Evolutionary conservation across 2,888 invertebrate genomes (phyloP).

Genomic region (Mythimna vitellina): DNA sequence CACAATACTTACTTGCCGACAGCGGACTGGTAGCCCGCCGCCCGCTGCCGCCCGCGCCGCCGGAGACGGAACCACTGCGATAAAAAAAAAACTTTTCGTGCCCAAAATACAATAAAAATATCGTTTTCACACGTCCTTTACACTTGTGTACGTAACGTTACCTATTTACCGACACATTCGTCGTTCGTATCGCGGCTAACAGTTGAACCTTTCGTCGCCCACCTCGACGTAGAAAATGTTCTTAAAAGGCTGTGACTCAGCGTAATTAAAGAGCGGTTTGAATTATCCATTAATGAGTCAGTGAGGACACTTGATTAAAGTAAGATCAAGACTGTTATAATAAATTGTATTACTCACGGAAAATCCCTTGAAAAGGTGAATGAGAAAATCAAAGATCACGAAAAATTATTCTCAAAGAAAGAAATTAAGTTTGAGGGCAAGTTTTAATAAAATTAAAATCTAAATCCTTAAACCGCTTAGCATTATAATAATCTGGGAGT

Average conservation of each 20-base stretch:
- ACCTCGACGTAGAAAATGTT: slow-evolving; percentile 44
- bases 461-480: slow-evolving; percentile 32
- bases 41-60: slow-evolving; percentile 66
- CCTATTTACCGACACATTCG: slow-evolving; percentile 34
- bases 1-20: slow-evolving; percentile 89
- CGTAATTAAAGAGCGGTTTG: slow-evolving; percentile 64
- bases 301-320: slow-evolving; percentile 64
- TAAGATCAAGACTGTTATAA: slow-evolving; percentile 58
- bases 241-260: slow-evolving; percentile 59
- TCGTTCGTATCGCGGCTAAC: slow-evolving; percentile 26
- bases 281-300: slow-evolving; percentile 63
- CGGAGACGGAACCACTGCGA: slow-evolving; percentile 70
- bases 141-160: slow-evolving; percentile 31
- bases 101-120: slow-evolving; percentile 71
- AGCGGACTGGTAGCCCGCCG: slow-evolving; percentile 82
- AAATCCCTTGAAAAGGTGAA: slow-evolving; percentile 49
- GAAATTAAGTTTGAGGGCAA: slow-evolving; percentile 41
- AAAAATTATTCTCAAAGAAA: slow-evolving; percentile 40
- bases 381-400: slow-evolving; percentile 39
- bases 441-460: slow-evolving; percentile 54
- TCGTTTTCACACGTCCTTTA: slow-evolving; percentile 61
- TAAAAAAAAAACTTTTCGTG: slow-evolving; percentile 79
- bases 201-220: slow-evolving; percentile 31
- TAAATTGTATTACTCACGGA: slow-evolving; percentile 60
- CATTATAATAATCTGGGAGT: slow-evolving; percentile 46